phyloP scores from a whole-genome alignment of 2,888 invertebrate genomes.

The Tricholauxania praeusta region DNA sequence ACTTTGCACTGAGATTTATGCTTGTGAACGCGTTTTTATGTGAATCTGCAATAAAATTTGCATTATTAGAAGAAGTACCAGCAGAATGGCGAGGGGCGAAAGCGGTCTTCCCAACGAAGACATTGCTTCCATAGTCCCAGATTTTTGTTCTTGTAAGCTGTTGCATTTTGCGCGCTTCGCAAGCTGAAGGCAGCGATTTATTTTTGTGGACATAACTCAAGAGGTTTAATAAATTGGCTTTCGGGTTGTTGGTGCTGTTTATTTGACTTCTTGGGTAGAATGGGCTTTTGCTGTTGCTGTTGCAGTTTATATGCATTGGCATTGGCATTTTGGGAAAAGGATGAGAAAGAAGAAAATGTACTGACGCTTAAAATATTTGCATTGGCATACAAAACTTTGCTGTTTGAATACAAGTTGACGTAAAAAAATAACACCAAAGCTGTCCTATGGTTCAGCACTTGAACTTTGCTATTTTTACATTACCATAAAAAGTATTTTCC shows the following conservation, averaged over 20 bases:
- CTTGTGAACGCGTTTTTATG: conserved; percentile 34
- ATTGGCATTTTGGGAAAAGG: too few relatives aligned
- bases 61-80: conserved; percentile 30
- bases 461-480: too few relatives aligned
- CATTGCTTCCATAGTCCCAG: not conserved
- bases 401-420: too few relatives aligned
- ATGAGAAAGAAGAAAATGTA: too few relatives aligned
- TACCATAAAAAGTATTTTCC: too few relatives aligned
- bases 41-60: conserved; percentile 38
- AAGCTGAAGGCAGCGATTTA: conserved; percentile 1
- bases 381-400: too few relatives aligned
- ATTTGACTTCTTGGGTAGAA: not conserved
- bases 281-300: not conserved
- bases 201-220: conserved; percentile 19
- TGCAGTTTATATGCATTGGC: too few relatives aligned
- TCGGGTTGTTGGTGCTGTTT: not conserved
- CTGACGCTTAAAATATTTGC: too few relatives aligned
- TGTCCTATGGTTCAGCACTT: too few relatives aligned
- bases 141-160: conserved; percentile 5
- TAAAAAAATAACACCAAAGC: too few relatives aligned
- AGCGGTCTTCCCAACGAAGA: too few relatives aligned
- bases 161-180: not conserved
- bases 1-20: conserved; percentile 31
- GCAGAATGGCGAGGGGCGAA: not conserved
- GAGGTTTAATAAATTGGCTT: conserved; percentile 25